Base-by-base conservation (phyloP, 2,113 vertebrate genomes). In the Callospermophilus lateralis region DNA sequence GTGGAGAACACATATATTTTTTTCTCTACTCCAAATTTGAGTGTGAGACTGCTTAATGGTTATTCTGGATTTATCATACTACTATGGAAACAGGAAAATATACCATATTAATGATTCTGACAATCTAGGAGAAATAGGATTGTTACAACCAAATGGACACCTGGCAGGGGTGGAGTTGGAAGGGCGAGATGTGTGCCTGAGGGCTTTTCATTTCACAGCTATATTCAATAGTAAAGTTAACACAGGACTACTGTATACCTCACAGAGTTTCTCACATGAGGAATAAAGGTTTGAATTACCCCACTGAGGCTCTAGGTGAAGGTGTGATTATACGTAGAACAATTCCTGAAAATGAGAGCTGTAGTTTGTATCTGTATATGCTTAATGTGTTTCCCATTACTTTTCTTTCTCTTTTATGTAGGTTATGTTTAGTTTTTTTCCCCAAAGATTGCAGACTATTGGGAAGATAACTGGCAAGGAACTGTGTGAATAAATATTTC, bases 171-270 rank as follows among this genome's bases (percentile, higher is more conserved):
- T 26, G 0, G 39, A 10, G 13, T 4, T 12, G 28, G 79, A 24
- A 24, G 30, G 5, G 24, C 1, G 22, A 2, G 37, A 2, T 26
- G 7, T 37, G 20, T 30, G 2, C 53, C 26, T 15, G 16, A 51
- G n/a, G 3, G 2, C 86, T 32, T 39, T 90, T 90, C 26, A 37
- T 81, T 76, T 63, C 63, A 37, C 24, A 55, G 0, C 19, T 72
- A 1, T 61, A 34, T 26, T 42, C 3, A 13, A 3, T 2, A 65
- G 51, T 63, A 53, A 65, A 26, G 28, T 42, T 51, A 85, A n/a
- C 39, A 34, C 12, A 28, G 12, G 34, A 39, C 39, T 51, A 11
- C 51, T 80, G 37, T 8, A n/a, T 61, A 5, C 6, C 42, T 10
- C 6, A 24, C 6, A 24, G 65, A 19, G 73, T 37, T 85, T 72